Conservation (phyloP, 92 coral and sea anemone species). For the Paramuricea clavata region DNA sequence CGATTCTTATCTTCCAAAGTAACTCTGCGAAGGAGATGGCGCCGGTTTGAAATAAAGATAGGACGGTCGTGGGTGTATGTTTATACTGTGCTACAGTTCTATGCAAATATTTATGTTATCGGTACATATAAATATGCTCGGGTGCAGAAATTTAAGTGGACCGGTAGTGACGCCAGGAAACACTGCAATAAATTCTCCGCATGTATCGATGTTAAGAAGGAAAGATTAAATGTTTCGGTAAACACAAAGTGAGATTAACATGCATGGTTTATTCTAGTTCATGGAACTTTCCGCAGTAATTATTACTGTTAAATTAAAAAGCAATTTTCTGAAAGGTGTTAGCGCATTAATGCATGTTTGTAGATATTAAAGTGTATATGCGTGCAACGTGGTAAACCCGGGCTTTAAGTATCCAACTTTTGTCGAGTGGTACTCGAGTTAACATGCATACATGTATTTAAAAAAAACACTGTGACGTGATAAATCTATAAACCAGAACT, state of each 20-base stretch:
- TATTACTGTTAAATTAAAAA: neutral
- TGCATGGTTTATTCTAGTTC: neutral
- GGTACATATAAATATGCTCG: neutral
- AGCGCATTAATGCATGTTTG: neutral
- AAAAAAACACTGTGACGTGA: no score
- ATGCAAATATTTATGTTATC: neutral
- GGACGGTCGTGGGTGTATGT: neutral
- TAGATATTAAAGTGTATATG: no score
- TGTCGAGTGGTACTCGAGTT: neutral
- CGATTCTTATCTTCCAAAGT: neutral
- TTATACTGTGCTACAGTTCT: neutral
- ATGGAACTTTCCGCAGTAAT: neutral
- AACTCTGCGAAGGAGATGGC: neutral
- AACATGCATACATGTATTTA: no score
- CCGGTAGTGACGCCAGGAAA: conserved; percentile 21
- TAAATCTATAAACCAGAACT: no score
- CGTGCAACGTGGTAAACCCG: no score
- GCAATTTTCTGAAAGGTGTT: neutral
- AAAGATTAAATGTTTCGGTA: neutral
- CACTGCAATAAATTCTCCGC: conserved; percentile 15
- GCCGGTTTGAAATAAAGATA: neutral
- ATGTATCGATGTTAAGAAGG: conserved; percentile 1
- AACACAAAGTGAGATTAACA: conserved; percentile 10
- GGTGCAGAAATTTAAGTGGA: neutral
- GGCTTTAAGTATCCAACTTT: no score